Evolutionary conservation across 2,797 vertebrate genomes (phyloP).

Genomic region (Sebastes melanostomus): DNA sequence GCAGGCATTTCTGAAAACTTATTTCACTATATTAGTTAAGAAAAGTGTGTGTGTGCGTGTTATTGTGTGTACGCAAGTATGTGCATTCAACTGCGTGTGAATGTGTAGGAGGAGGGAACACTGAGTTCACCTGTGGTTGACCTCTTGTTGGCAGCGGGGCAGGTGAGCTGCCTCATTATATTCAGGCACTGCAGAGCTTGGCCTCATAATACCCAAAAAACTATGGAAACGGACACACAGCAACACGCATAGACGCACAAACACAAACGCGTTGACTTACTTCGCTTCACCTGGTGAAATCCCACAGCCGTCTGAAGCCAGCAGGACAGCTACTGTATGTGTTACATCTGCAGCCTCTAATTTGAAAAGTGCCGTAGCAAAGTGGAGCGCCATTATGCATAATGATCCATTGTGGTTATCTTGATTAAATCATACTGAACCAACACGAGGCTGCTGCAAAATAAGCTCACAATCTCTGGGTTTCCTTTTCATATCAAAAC

Average conservation of each 20-base stretch:
- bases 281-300: constrained; percentile 26
- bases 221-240: constrained; percentile 27
- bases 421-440: constrained; percentile 50
- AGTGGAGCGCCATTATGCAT: constrained; percentile 42
- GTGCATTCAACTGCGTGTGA: neutral
- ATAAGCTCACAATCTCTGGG: neutral
- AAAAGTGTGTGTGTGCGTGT: neutral
- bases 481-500: constrained; percentile 18
- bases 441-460: constrained; percentile 1
- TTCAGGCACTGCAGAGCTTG: constrained; percentile 37
- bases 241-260: constrained; percentile 25
- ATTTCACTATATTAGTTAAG: neutral
- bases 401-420: constrained; percentile 54
- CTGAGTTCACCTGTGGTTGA: constrained; percentile 53
- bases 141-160: constrained; percentile 59
- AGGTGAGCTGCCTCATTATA: constrained; percentile 67
- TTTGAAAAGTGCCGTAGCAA: constrained; percentile 47
- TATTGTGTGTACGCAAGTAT: neutral
- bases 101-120: constrained; percentile 21
- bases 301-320: constrained; percentile 22
- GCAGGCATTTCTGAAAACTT: neutral
- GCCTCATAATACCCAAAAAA: constrained; percentile 17
- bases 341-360: constrained; percentile 43
- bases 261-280: neutral
- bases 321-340: constrained; percentile 15